Base-by-base conservation (phyloP, 2,113 vertebrate species). In the Oncorhynchus clarkii region DNA sequence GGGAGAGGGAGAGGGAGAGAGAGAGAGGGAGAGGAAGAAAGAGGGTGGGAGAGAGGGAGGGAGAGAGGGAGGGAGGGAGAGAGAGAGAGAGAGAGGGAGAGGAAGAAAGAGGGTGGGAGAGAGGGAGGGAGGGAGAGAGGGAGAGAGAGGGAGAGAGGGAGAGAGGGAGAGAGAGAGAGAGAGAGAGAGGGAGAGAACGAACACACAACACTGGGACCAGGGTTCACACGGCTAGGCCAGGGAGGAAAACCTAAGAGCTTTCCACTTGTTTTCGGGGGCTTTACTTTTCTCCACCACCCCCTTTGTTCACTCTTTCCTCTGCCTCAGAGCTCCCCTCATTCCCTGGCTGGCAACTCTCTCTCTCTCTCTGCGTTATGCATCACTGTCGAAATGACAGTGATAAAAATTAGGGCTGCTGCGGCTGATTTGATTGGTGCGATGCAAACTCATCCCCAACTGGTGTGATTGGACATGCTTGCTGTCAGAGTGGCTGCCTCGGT, bases 371-470 rank as follows among this genome's bases (percentile, higher is more conserved):
- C 16, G 82, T 81, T 88, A 87, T 84, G 86, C 87, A 89, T 89
- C 89, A 89, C 86, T 90, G 91, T 91, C 91, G 90, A 79, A 81
- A 82, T 77, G 84, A 88, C 83, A 87, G 81, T 76, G 83, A 90
- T 88, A 86, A 86, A 78, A 90, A 87, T 73, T 73, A 77, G 70
- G 59, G 76, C 69, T 24, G 70, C 34, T 67, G 77, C 59, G 75
- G 59, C 78, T 74, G 73, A 80, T 83, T 80, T 84, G 90, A 89
- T 86, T 70, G 76, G 85, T 39, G 79, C 26, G 60, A 73, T 75
- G 87, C 83, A 81, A 87, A 85, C 82, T 83, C 82, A 80, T 86
- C 80, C 83, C 80, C 82, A 31, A 80, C 77, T 34, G 34, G 34
- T 51, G 80, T 71, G 78, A 76, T 78, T 84, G 86, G 86, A 88